Evolutionary conservation across 2,113 vertebrate genomes (phyloP).

Genomic region (Astatoreochromis straeleni): DNA sequence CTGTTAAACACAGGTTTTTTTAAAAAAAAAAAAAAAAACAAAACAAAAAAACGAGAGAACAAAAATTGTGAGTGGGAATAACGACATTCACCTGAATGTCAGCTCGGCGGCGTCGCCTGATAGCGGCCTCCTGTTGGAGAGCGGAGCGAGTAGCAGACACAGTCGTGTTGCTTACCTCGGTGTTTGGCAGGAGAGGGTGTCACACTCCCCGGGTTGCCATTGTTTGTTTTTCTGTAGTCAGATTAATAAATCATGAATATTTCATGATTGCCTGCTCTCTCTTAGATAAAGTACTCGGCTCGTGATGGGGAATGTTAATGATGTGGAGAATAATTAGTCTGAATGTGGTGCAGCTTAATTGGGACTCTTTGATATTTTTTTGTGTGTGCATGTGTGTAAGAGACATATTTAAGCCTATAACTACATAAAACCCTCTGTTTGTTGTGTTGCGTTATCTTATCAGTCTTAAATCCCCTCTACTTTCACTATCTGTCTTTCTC

Average conservation of each 20-base stretch:
- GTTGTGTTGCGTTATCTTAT: conserved; percentile 38
- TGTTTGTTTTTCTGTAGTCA: conserved; percentile 67
- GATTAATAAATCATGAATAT: conserved; percentile 74
- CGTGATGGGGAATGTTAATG: conserved; percentile 66
- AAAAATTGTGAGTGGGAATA: not conserved
- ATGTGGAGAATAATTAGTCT: conserved; percentile 59
- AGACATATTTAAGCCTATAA: conserved; percentile 19
- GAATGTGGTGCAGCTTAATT: conserved; percentile 63
- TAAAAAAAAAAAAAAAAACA: fast-evolving
- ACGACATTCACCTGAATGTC: conserved; percentile 18
- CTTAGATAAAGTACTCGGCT: conserved; percentile 53
- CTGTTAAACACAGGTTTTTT: not conserved
- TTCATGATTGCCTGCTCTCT: conserved; percentile 61
- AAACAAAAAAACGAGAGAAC: not conserved
- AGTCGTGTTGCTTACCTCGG: not conserved
- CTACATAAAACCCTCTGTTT: conserved; percentile 26
- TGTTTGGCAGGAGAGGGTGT: conserved; percentile 25
- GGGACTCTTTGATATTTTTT: conserved; percentile 52
- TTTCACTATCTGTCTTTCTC: not conserved
- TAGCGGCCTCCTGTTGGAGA: not conserved
- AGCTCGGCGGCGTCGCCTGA: not conserved
- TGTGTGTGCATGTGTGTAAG: conserved; percentile 7
- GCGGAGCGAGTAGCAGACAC: not conserved
- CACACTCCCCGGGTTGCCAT: conserved; percentile 29
- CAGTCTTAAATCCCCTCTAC: not conserved